Evolutionary conservation across 2,888 invertebrate species (phyloP), one percentile per base, ranked within the genome.

Genomic region (Spisula subtruncata): DNA sequence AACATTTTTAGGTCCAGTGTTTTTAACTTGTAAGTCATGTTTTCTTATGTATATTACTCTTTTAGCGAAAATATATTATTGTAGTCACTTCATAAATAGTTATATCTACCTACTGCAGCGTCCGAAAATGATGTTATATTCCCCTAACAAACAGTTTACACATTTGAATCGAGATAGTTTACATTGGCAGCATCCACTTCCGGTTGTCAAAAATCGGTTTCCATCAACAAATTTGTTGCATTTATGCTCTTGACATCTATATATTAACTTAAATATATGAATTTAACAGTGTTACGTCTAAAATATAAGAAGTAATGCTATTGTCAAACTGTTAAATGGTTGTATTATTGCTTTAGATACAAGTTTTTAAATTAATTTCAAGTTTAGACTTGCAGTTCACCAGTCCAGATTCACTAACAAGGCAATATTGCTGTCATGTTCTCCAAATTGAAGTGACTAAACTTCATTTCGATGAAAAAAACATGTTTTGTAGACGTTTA

Each of bases 171-270:
- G 32, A 32, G 60, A 35, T n/a, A 89, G 92, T 92, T 92, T 90
- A 92, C 92, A 92, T 92, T 92, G 87, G 89, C 92, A 92, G 92
- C 88, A 79, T 85, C 86, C 6, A 92, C 92, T 92, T 92, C 92
- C 92, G 92, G 92, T 92, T 80, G 66, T 79, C 79, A 41, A 75
- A 82, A 20, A 80, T 80, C 29, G 6, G 25, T 66, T 66, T 66
- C 51, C 25, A 66, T 79, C 51, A 51, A 29, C 48, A 48, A 51
- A n/a, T 75, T 51, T 0, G 32, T 32, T 25, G 60, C 60, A 66
- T n/a, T 66, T 10, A 1, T 66, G 25, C 25, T 25, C 8, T 66
- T 0, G 25, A 25, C 10, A n/a, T 6, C 10, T 5, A 25, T 66
- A 25, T 66, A 66, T 25, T 25, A 25, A 25, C 60, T 25, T 25